These are phyloP conservation scores for Cerceris rybyensis DNA, from an alignment of 2,888 invertebrate species.

Conservation along the genomic window DNA sequence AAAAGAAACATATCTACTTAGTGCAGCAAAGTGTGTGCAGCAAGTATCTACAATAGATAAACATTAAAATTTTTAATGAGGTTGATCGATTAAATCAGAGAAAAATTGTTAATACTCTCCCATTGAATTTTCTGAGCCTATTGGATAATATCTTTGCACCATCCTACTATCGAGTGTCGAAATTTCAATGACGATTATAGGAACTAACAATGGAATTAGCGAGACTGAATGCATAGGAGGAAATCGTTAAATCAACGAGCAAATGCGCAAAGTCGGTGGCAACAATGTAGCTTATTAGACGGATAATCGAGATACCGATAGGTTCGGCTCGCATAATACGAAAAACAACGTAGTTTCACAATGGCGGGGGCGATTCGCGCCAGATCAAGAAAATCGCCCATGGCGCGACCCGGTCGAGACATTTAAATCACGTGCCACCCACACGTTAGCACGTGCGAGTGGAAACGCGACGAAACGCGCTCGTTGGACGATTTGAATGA, in stretches of 20 bases:
- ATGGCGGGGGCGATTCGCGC: slow-evolving; percentile 54
- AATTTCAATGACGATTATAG: too few relatives aligned
- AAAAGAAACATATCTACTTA: too few relatives aligned
- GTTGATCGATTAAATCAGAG: too few relatives aligned
- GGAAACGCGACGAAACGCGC: slow-evolving; percentile 50
- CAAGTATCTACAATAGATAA: too few relatives aligned
- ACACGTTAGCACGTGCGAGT: slow-evolving; percentile 66
- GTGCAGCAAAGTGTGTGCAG: too few relatives aligned
- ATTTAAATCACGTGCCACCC: slow-evolving; percentile 75
- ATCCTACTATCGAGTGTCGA: too few relatives aligned
- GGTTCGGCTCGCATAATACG: slow-evolving; percentile 16
- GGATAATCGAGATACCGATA: slow-evolving; percentile 43
- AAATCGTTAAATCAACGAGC: background rate
- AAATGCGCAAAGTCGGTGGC: background rate
- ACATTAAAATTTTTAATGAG: too few relatives aligned
- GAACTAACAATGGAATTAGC: background rate
- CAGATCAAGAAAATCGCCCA: slow-evolving; percentile 55
- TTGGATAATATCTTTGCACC: too few relatives aligned
- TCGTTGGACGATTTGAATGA: slow-evolving; percentile 45
- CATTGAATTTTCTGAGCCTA: too few relatives aligned
- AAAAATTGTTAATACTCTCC: too few relatives aligned
- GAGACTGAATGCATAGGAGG: background rate
- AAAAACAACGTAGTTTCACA: slow-evolving; percentile 40
- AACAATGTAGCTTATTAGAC: slow-evolving; percentile 32
- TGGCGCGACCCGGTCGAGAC: slow-evolving; percentile 59